These are phyloP conservation scores for Saccostrea echinata DNA, from an alignment of 1,140 invertebrate species.

Conservation along the genomic window DNA sequence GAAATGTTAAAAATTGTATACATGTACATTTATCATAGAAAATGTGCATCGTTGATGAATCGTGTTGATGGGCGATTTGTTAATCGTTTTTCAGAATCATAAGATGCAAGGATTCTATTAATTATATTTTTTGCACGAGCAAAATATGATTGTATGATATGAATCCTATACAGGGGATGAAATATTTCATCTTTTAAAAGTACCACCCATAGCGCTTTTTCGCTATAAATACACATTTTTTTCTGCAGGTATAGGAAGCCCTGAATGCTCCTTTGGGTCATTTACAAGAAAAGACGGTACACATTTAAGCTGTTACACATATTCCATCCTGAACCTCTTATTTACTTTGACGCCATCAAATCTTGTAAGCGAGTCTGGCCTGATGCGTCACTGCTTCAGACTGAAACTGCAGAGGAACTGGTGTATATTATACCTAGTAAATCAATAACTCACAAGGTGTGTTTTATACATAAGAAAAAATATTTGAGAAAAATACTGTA, in stretches of 20 bases:
- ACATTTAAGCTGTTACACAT: slow-evolving; percentile 40
- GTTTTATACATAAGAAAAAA: not conserved
- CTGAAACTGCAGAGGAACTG: slow-evolving; percentile 47
- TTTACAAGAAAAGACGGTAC: not conserved
- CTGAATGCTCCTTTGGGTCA: slow-evolving; percentile 43
- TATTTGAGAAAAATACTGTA: too few species aligned
- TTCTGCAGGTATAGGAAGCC: slow-evolving; percentile 19
- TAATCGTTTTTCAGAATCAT: too few species aligned
- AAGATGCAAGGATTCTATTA: too few species aligned
- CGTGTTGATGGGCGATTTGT: too few species aligned
- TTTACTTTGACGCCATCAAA: slow-evolving; percentile 41
- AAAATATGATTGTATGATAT: too few species aligned
- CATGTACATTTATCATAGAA: too few species aligned
- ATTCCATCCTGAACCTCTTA: slow-evolving; percentile 19
- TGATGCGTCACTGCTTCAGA: slow-evolving; percentile 21
- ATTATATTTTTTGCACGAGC: too few species aligned
- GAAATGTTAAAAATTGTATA: too few species aligned
- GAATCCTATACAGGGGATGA: too few species aligned
- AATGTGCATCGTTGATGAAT: too few species aligned
- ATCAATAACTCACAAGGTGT: slow-evolving; percentile 52
- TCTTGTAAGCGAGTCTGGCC: slow-evolving; percentile 42
- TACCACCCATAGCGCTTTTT: too few species aligned
- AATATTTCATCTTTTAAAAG: too few species aligned
- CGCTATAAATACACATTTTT: not conserved
- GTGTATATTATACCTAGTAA: slow-evolving; percentile 9